A percentile compares a stretch with the other conserved stretches of the same genome.
These are phyloP conservation scores for Sylvilagus bachmani DNA, from an alignment of 2,113 vertebrate genomes.

Conservation along the genomic window DNA sequence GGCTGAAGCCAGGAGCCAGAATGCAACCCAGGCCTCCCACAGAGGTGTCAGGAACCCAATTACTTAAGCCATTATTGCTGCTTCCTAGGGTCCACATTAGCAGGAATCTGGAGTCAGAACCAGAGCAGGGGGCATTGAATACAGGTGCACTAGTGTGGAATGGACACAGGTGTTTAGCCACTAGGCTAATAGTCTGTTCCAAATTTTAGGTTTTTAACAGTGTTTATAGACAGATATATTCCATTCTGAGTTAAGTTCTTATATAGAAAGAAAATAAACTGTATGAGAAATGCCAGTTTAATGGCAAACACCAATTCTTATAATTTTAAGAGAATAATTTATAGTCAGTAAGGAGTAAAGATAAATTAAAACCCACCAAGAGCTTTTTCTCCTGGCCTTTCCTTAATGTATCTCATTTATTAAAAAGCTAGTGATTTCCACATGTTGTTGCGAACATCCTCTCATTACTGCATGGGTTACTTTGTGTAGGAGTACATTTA, in stretches of 20 bases:
- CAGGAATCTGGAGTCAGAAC: no score
- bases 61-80: no score
- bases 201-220: neutral
- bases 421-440: neutral
- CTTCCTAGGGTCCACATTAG: no score
- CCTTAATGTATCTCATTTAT: neutral
- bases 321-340: conserved; percentile 20
- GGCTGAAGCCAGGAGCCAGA: no score
- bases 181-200: no score
- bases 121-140: no score
- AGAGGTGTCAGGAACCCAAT: no score
- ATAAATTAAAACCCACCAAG: neutral
- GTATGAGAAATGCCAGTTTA: conserved; percentile 20
- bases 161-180: no score
- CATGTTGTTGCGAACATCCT: neutral
- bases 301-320: neutral
- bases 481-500: neutral
- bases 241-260: conserved; percentile 35
- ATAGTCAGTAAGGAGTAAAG: neutral
- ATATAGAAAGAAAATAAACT: conserved; percentile 43
- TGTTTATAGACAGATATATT: neutral
- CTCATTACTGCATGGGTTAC: neutral
- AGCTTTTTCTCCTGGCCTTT: neutral
- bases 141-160: no score
- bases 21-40: no score